phyloP scores from a whole-genome alignment of 2,797 vertebrate genomes.

The Spinibarbus caldwelli region DNA sequence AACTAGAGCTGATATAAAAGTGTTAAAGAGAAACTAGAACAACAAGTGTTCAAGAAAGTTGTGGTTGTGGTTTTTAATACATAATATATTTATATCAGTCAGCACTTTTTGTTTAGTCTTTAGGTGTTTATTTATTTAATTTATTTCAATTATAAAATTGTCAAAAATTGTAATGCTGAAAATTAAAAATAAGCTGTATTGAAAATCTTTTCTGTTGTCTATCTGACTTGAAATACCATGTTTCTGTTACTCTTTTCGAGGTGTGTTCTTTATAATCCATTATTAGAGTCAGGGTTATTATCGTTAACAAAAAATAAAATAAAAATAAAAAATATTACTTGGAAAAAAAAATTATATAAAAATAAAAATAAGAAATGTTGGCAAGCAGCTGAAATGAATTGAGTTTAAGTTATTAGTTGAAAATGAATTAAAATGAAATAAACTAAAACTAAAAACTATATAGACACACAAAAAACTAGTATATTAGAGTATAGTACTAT shows the following conservation, averaged over 20 bases:
- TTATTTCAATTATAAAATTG: neutral
- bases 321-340: too few relatives aligned
- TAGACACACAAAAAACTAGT: neutral
- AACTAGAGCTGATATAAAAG: neutral
- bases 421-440: neutral
- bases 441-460: neutral
- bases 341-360: too few relatives aligned
- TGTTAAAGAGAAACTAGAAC: neutral
- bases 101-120: neutral
- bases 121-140: neutral
- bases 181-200: neutral
- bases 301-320: neutral
- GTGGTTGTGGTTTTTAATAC: neutral
- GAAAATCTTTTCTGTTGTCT: neutral
- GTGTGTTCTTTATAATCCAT: neutral
- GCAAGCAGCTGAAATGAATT: neutral
- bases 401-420: neutral
- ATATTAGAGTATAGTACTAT: neutral
- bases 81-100: neutral
- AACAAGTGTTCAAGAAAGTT: neutral
- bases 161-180: neutral
- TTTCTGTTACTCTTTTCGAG: neutral
- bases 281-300: neutral
- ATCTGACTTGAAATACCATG: neutral
- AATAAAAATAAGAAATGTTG: neutral